Conservation (phyloP, 37 sponge, comb jelly and placozoan genomes). For the Beroe ovata region DNA sequence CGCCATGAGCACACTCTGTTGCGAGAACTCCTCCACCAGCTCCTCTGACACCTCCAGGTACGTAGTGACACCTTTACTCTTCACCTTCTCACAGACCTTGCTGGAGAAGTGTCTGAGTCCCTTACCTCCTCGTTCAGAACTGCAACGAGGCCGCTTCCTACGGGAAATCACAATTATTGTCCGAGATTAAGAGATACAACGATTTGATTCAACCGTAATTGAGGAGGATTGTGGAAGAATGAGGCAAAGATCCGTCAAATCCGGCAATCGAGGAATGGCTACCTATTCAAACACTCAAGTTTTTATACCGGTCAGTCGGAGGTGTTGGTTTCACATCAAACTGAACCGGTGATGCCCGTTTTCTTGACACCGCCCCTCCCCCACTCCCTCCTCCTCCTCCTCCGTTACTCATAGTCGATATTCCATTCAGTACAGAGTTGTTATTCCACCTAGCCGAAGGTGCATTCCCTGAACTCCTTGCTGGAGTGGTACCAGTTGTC, state of each 20-base stretch:
- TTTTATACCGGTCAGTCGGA: not conserved
- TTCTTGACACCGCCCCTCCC: not conserved
- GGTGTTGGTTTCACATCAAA: slow-evolving; percentile 29
- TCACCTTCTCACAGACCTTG: slow-evolving; percentile 92
- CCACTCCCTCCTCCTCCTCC: not conserved
- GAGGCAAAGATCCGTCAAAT: too few species aligned
- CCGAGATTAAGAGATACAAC: too few species aligned
- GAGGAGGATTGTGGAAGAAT: too few species aligned
- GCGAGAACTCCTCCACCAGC: slow-evolving; percentile 85
- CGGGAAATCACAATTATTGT: not conserved
- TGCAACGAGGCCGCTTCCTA: slow-evolving; percentile 39
- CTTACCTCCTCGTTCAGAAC: slow-evolving; percentile 74
- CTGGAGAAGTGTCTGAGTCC: slow-evolving; percentile 91
- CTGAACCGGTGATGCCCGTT: slow-evolving; percentile 3
- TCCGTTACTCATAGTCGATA: not conserved
- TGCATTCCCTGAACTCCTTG: not conserved
- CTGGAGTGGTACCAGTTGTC: slow-evolving; percentile 11
- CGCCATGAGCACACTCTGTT: slow-evolving; percentile 69
- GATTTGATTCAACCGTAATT: too few species aligned
- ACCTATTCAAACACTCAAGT: too few species aligned
- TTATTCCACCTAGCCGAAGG: slow-evolving; percentile 10
- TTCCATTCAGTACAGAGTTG: slow-evolving; percentile 18
- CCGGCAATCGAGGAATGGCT: too few species aligned
- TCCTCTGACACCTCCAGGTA: slow-evolving; percentile 97
- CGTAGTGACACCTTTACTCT: slow-evolving; percentile 85